Percentiles rank a stretch among this genome's conserved stretches.
Conservation (phyloP, 2,113 vertebrate genomes). For the Eurypyga helias region DNA sequence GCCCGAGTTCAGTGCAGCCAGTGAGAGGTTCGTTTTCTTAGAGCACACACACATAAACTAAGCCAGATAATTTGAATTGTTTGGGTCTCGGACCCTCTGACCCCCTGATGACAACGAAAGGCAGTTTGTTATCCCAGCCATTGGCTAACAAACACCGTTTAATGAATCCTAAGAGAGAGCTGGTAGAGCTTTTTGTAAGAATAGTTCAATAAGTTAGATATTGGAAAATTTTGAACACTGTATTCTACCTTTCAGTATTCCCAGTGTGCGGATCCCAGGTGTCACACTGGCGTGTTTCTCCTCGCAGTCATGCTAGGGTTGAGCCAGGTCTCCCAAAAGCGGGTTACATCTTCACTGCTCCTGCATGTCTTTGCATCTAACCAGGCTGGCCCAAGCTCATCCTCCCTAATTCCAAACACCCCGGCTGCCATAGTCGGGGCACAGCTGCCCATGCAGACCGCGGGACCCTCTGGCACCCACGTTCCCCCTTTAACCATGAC, state of each 20-base stretch:
- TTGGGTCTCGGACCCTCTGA: neutral
- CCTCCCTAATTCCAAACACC: neutral
- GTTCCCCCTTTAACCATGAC: neutral
- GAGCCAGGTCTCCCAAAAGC: neutral
- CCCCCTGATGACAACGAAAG: neutral
- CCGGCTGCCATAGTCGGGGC: fast-evolving
- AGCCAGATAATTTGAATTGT: neutral
- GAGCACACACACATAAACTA: neutral
- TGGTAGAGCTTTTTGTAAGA: neutral
- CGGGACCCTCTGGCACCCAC: fast-evolving
- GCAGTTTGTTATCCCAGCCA: neutral
- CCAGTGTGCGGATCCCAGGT: neutral
- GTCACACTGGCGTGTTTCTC: neutral
- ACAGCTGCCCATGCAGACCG: neutral
- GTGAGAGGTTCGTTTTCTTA: neutral
- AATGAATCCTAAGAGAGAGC: neutral
- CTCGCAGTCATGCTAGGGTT: neutral
- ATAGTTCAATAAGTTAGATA: neutral
- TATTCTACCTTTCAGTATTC: neutral
- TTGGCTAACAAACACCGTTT: neutral
- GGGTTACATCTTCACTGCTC: neutral
- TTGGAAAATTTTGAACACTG: neutral
- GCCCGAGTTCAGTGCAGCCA: neutral
- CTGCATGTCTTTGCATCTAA: neutral
- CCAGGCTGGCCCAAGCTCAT: neutral